Percentiles rank a stretch among this genome's conserved stretches.
Evolutionary conservation across 2,888 invertebrate genomes (phyloP).

Genomic region (Neoitamus cyanurus): DNA sequence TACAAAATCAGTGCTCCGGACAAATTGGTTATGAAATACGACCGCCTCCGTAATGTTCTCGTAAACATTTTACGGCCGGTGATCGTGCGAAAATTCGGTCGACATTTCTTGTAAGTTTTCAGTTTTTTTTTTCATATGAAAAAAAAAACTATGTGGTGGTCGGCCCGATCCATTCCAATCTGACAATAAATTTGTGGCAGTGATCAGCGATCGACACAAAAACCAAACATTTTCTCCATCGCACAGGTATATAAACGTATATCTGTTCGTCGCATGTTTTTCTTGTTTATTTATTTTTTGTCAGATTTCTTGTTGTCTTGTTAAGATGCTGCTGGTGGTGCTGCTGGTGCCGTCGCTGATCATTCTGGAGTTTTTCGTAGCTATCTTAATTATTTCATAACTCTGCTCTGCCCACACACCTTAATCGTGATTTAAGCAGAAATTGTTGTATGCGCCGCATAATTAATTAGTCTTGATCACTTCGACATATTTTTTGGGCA

Average conservation of each 20-base stretch:
- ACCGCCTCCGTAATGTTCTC: not conserved
- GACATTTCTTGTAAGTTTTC: slow-evolving; percentile 30
- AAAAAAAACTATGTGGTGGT: slow-evolving; percentile 19
- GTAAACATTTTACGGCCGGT: slow-evolving; percentile 16
- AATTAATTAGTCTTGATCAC: slow-evolving; percentile 47
- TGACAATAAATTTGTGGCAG: slow-evolving; percentile 44
- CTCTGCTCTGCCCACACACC: slow-evolving; percentile 43
- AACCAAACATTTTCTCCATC: slow-evolving; percentile 40
- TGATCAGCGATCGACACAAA: slow-evolving; percentile 27
- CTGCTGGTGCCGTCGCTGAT: not conserved
- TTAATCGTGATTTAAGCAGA: slow-evolving; percentile 34
- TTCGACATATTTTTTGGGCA: slow-evolving; percentile 37
- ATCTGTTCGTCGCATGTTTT: not conserved
- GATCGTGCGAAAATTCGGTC: slow-evolving; percentile 40
- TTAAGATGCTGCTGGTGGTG: slow-evolving; percentile 21
- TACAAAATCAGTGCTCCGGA: slow-evolving; percentile 10
- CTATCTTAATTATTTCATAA: slow-evolving; percentile 44
- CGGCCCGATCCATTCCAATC: slow-evolving; percentile 11
- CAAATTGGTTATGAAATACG: slow-evolving; percentile 46
- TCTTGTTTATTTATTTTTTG: slow-evolving; percentile 20
- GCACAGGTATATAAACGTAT: not conserved
- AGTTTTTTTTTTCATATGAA: not conserved
- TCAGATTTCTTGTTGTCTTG: slow-evolving; percentile 20
- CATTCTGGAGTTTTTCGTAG: slow-evolving; percentile 34
- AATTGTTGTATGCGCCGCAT: slow-evolving; percentile 44